Evolutionary conservation across 1,140 invertebrate genomes (phyloP).

Genomic region (Batillaria attramentaria): DNA sequence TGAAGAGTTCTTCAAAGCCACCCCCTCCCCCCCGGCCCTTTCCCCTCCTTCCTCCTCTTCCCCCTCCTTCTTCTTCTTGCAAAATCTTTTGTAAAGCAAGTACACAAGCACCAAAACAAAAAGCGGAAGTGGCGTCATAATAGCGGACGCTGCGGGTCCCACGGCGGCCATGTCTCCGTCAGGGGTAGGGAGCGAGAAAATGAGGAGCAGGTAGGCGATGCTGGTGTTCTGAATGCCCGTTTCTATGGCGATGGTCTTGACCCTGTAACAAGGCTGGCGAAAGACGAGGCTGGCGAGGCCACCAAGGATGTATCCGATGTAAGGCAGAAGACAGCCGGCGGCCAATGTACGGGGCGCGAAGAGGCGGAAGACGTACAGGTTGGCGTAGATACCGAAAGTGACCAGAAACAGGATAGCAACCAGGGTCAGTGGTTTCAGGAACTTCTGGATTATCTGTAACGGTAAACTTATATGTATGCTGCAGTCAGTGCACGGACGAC

Average conservation of each 20-base stretch:
- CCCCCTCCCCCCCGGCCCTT: constrained; percentile 21
- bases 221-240: constrained; percentile 75
- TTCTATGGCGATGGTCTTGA: constrained; percentile 74
- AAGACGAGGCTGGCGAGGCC: constrained; percentile 64
- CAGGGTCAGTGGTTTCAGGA: constrained; percentile 81
- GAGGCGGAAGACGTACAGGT: constrained; percentile 92
- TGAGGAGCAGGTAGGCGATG: constrained; percentile 72
- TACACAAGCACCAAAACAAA: constrained; percentile 55
- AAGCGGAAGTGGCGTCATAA: constrained; percentile 94
- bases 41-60: constrained; percentile 35
- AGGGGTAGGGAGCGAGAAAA: constrained; percentile 71
- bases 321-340: constrained; percentile 88
- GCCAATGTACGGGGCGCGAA: constrained; percentile 78
- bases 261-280: constrained; percentile 61
- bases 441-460: constrained; percentile 40
- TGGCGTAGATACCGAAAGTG: constrained; percentile 91
- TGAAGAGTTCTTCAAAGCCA: neutral
- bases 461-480: no score
- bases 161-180: constrained; percentile 72
- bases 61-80: constrained; percentile 45
- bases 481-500: no score
- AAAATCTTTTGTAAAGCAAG: constrained; percentile 47
- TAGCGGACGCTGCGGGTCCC: constrained; percentile 79
- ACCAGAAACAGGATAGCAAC: constrained; percentile 89
- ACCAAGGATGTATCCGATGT: constrained; percentile 88